Evolutionary conservation across 1,140 invertebrate species (phyloP), one percentile per base, ranked within the genome.

Genomic region (Lethocerus indicus): DNA sequence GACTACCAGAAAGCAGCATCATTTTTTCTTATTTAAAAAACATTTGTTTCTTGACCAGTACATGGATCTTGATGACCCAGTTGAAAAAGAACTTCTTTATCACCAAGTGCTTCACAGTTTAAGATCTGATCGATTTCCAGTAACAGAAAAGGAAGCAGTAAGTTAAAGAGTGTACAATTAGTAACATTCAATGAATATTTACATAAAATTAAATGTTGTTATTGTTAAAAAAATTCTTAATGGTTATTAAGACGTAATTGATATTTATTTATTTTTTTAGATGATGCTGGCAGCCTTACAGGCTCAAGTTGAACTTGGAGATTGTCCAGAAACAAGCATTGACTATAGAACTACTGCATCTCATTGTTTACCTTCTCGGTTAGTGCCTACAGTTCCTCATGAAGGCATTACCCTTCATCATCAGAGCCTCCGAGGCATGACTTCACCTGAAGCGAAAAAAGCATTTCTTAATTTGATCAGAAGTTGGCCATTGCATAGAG

Each of bases 1-100:
- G 42, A 56, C 61, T n/a, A 67, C 63, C 20, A 49, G 56, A 3
- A 59, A 60, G 45, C 59, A 57, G 40, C 71, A 64, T 59, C 72
- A 70, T 58, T 76, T 82, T 50, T 83, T 88, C 61, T 67, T 88
- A 23, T 83, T 87, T 60, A 87, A 95, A 70, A 97, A 97, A 71
- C 89, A 94, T 58, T 65, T 97, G 42, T 93, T 95, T 68, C 74
- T 84, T 57, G 87, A 81, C 68, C 78, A 76, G 52, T 93, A 76
- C 61, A 81, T 89, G 63, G 87, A 87, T 65, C 67, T 79, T 54
- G 79, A 76, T 47, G 87, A 91, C 67, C 81, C 82, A 0, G 87
- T 95, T 1, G 92, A 96, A 66, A 92, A 94, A 64, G 90, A 96
- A 66, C 67, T 97, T 21, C 64, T 97, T n/a, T 94, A 94, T 66